These are phyloP conservation scores for Morone chrysops DNA, from an alignment of 2,113 vertebrate species.

Conservation along the genomic window DNA sequence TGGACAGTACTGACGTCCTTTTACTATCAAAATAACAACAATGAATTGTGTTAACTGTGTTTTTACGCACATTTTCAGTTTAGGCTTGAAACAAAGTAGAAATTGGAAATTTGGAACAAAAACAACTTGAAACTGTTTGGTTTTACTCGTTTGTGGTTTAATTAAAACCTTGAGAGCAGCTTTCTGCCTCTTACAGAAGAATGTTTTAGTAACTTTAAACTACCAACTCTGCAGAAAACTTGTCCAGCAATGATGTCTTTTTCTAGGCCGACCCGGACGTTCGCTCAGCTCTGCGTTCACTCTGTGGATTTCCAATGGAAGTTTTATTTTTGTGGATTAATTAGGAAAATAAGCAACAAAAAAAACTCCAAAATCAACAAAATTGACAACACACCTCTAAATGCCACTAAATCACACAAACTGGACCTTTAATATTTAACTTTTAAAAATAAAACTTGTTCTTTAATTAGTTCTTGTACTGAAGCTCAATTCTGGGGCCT, in stretches of 20 bases:
- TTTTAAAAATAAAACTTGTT: no score
- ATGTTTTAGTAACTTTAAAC: neutral
- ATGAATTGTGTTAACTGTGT: no score
- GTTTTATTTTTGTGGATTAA: neutral
- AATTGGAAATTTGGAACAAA: no score
- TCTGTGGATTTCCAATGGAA: constrained; percentile 16
- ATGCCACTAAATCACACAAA: no score
- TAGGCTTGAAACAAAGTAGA: no score
- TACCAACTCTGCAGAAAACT: neutral
- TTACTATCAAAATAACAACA: no score
- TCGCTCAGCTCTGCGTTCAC: constrained; percentile 6
- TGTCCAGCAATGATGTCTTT: constrained; percentile 42
- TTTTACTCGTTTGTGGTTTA: neutral
- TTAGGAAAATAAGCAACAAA: neutral
- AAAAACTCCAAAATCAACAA: neutral
- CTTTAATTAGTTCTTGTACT: no score
- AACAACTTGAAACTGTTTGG: neutral
- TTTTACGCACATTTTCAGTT: no score
- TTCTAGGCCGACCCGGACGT: constrained; percentile 38
- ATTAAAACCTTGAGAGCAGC: neutral
- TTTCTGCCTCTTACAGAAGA: neutral
- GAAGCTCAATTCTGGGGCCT: no score
- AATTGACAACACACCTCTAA: neutral
- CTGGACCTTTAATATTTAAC: no score
- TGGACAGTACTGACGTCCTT: no score